Conservation (phyloP, 2,888 invertebrate species). For the Lithophane ornitopus region DNA sequence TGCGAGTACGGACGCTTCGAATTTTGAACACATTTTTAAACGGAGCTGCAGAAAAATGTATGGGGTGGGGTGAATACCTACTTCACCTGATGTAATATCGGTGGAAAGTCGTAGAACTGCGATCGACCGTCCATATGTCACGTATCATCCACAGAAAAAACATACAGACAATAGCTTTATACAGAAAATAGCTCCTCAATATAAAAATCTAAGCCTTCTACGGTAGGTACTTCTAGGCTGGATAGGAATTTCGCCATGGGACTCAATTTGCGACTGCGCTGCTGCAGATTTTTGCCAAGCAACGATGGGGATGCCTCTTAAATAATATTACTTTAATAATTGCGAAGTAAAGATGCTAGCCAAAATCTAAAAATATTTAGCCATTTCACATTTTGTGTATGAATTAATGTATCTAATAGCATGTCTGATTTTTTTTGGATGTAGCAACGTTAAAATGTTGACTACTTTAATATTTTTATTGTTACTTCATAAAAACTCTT, state of each 20-base stretch:
- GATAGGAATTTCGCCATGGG: neutral
- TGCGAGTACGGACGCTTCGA: conserved; percentile 30
- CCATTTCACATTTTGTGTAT: neutral
- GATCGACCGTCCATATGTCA: neutral
- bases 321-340: neutral
- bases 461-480: neutral
- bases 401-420: too few relatives aligned
- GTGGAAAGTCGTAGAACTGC: neutral
- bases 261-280: neutral
- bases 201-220: neutral
- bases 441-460: neutral
- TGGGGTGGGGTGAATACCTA: conserved; percentile 31
- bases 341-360: neutral
- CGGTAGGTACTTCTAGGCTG: neutral
- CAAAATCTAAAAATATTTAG: neutral
- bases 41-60: conserved; percentile 41
- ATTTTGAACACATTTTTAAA: conserved; percentile 59
- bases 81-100: neutral
- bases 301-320: neutral
- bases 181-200: neutral
- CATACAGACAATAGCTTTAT: too few relatives aligned
- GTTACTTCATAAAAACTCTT: neutral
- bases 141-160: too few relatives aligned
- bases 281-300: neutral
- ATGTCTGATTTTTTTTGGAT: neutral